Conservation (phyloP, 1,140 invertebrate genomes). For the Meloidogyne hapla region DNA sequence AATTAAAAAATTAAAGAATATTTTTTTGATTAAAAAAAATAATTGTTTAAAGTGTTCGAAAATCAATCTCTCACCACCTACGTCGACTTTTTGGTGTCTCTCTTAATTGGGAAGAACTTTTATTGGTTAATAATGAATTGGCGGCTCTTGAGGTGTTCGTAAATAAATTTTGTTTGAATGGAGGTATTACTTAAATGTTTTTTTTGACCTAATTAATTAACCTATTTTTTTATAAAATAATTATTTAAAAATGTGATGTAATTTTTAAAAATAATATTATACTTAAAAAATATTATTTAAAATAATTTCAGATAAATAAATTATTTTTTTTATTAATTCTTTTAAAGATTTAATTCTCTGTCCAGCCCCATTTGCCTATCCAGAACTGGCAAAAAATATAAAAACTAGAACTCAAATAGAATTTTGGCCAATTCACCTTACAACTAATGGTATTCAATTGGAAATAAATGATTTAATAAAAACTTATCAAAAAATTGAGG, state of each 20-base stretch:
- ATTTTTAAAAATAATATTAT: not conserved
- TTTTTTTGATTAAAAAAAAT: no score
- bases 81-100: constrained; percentile 11
- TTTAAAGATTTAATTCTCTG: constrained; percentile 24
- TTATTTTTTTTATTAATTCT: no score
- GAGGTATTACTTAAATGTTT: constrained; percentile 9
- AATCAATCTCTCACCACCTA: constrained; percentile 12
- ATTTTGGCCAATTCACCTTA: not conserved
- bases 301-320: no score
- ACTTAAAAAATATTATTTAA: no score
- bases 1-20: constrained; percentile 2
- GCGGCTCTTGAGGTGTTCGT: constrained; percentile 17
- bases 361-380: constrained; percentile 19
- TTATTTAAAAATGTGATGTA: no score
- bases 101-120: constrained; percentile 2
- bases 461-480: not conserved
- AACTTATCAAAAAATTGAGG: constrained; percentile 3
- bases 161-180: constrained; percentile 6
- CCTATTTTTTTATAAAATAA: not conserved
- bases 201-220: not conserved
- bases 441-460: not conserved
- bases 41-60: not conserved
- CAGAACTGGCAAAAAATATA: not conserved
- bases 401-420: not conserved
- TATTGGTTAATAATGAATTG: constrained; percentile 7